phyloP scores from a whole-genome alignment of 2,113 vertebrate species.

The Pteropus alecto region DNA sequence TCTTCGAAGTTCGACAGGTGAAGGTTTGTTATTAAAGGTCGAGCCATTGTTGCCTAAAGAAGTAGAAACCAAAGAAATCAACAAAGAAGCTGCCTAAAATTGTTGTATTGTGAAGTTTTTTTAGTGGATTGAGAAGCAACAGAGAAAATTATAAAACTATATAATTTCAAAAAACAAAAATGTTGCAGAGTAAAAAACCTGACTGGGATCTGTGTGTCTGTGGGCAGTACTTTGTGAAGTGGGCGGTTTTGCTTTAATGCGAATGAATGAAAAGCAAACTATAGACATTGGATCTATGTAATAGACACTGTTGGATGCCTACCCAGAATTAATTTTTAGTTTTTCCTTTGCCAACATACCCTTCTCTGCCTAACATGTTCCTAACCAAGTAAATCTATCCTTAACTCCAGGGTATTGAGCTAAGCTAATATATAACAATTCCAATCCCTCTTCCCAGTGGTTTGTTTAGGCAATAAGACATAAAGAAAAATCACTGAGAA shows the following conservation, averaged over 20 bases:
- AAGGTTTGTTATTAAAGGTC: slow-evolving; percentile 86
- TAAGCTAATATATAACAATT: not conserved
- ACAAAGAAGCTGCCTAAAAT: not conserved
- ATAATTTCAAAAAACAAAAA: not conserved
- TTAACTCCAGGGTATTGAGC: not conserved
- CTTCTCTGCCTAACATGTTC: not conserved
- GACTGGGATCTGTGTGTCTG: not conserved
- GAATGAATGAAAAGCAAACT: not conserved
- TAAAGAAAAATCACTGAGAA: not conserved
- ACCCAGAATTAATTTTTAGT: not conserved
- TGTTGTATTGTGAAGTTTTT: slow-evolving; percentile 22
- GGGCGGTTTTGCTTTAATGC: not conserved
- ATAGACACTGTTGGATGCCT: not conserved
- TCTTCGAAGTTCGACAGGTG: slow-evolving; percentile 88
- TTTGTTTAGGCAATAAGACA: not conserved
- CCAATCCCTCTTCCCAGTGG: not conserved
- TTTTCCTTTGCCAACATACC: not conserved
- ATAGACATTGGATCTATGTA: not conserved
- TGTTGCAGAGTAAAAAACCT: not conserved
- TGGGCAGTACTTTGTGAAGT: not conserved
- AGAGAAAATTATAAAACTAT: slow-evolving; percentile 35
- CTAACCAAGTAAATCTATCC: not conserved
- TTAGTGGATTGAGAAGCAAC: slow-evolving; percentile 12
- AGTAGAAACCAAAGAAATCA: slow-evolving; percentile 37
- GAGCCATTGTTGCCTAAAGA: slow-evolving; percentile 82